A percentile compares a stretch with the other conserved stretches of the same genome.
These are phyloP conservation scores for Taenioides sp. DNA, from an alignment of 2,797 vertebrate genomes.

Conservation along the genomic window DNA sequence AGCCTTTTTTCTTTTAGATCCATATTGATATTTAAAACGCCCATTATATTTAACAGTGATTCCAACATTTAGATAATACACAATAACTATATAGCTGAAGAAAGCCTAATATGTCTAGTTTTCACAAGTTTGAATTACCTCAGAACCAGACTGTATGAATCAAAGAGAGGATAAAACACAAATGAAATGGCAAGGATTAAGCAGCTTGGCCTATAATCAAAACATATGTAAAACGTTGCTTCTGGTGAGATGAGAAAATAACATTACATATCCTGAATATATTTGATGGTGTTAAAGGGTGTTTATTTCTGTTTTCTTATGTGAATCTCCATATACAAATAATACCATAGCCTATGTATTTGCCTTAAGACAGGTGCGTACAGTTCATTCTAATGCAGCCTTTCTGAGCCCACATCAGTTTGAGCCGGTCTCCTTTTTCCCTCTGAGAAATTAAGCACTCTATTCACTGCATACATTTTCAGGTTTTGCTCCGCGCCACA, in stretches of 20 bases:
- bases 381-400: constrained; percentile 75
- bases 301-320: constrained; percentile 14
- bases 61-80: too few relatives aligned
- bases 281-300: not conserved
- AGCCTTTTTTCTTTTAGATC: too few relatives aligned
- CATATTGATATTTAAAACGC: too few relatives aligned
- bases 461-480: constrained; percentile 97
- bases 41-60: too few relatives aligned
- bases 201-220: not conserved
- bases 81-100: too few relatives aligned
- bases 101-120: too few relatives aligned
- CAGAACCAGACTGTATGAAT: not conserved
- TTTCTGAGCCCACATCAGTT: constrained; percentile 89
- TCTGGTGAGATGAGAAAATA: not conserved
- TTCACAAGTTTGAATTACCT: not conserved
- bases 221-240: not conserved
- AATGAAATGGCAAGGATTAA: not conserved
- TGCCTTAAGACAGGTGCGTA: constrained; percentile 40
- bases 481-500: constrained; percentile 93
- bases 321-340: constrained; percentile 18
- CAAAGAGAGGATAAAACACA: not conserved
- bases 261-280: not conserved
- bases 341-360: constrained; percentile 2
- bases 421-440: constrained; percentile 71
- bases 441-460: constrained; percentile 96